Conservation (phyloP, 2,888 invertebrate genomes). For the Uropetala carovei region DNA sequence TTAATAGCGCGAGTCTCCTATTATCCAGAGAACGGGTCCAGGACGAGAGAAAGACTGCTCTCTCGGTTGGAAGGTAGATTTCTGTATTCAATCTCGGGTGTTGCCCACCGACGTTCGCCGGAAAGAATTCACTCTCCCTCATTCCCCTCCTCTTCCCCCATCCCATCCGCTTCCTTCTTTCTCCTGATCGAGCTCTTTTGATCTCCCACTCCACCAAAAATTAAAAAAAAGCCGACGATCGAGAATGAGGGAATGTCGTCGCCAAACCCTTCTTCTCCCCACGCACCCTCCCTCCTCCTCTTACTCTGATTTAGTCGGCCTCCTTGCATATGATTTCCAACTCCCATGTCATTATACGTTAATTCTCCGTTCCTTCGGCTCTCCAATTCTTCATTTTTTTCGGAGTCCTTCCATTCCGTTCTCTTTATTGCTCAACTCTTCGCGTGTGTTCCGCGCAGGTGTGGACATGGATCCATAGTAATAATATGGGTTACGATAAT, state of each 20-base stretch:
- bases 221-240: not conserved
- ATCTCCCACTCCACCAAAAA: constrained; percentile 14
- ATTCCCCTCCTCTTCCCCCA: not conserved
- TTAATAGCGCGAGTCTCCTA: constrained; percentile 57
- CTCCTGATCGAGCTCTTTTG: constrained; percentile 6
- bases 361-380: not conserved
- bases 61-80: constrained; percentile 20
- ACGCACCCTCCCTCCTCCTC: not conserved
- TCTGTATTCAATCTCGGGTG: constrained; percentile 57
- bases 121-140: constrained; percentile 26
- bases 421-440: not conserved
- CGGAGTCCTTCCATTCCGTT: not conserved
- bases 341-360: not conserved
- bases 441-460: not conserved
- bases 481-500: not conserved
- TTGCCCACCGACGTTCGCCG: constrained; percentile 39
- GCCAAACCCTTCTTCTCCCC: not conserved
- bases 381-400: not conserved
- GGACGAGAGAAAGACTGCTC: constrained; percentile 43
- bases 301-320: not conserved
- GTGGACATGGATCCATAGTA: not conserved
- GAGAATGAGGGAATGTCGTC: constrained; percentile 7
- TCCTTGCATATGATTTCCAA: not conserved
- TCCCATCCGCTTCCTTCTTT: not conserved
- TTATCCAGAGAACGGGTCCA: constrained; percentile 63